Evolutionary conservation across 64 coral and sea anemone species (phyloP), one percentile per base, ranked within the genome.

Genomic region (Stylophora pistillata): DNA sequence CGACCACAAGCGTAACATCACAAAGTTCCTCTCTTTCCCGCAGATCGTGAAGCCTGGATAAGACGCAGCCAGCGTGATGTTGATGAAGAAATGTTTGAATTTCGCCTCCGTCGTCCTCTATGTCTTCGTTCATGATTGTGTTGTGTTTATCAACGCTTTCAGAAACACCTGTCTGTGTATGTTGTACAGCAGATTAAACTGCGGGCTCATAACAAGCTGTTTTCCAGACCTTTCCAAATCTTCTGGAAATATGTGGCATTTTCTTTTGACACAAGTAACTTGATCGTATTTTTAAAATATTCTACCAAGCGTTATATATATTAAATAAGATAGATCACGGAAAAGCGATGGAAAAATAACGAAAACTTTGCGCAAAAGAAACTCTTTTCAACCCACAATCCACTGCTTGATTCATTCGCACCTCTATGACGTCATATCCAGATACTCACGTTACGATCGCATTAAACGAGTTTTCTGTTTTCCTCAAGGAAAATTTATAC

Each of bases 11-110:
- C 10, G 93, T 90, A 32, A 99, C 83, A 95, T 99, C 97, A 74
- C 97, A 99, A 20, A 99, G 86, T 30, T 99, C 93, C 58, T 92
- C 93, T 55, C 81, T 88, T 58, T 95, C 77, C 33, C 76, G 89
- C 20, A 99, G 82, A 53, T 95, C 97, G 71, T 95, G 53, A 10
- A 99, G 91, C 66, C 87, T 47, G 21, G 93, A 95, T 73, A 95
- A 82, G 54, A 99, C 55, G 69, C 66, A 79, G 27, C 87, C 87
- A 32, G 90, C 72, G 77, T 90, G 93, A 56, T 91, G 88, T 13
- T 89, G 78, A 55, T 99, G 87, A 26, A 90, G 78, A 88, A 99
- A 95, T 13, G 85, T 86, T 20, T 93, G 89, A 23, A 55, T 70
- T 58, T 73, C 64, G 20, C 71, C 90, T 53, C 70, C 82, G 30